Base-by-base conservation (phyloP, 2,113 vertebrate genomes). In the Columba livia region DNA sequence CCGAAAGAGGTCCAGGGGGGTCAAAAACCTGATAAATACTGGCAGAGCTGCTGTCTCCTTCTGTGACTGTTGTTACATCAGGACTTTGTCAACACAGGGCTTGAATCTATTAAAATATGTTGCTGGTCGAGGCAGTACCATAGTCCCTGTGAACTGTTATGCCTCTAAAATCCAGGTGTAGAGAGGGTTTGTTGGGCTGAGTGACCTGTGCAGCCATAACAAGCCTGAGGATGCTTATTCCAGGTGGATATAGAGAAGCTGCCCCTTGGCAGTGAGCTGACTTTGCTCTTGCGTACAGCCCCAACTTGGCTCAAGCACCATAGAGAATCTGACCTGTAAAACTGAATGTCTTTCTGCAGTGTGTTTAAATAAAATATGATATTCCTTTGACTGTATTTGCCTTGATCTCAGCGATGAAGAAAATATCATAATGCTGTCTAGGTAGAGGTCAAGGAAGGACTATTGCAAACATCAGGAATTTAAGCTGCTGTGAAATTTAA, bases 351-450 rank as follows among this genome's bases (percentile, higher is more conserved):
- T 40, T 94, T 85, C 53, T 89, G 74, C n/a, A 61, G 17, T 66
- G 14, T 86, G 50, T 75, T 94, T 95, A 85, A 97, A 81, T 92
- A 89, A 93, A 95, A 82, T 77, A 79, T 75, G 53, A 44, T 89
- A 40, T 29, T 19, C 54, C 31, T 26, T 88, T 12, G 7, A 72
- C 54, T 2, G 0, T 57, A 28, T 81, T 31, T 69, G 53, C 21
- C 40, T 82, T 4, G 5, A 42, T 92, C 48, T 90, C 66, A 38
- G 48, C 53, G 61, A 14, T 31, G 54, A 79, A 44, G 32, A 10
- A 88, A 65, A 53, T 54, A 31, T 57, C 9, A 2, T 79, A 31
- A 26, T 77, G 28, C 15, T 75, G 58, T 67, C 7, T 44, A 81
- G 44, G 15, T 23, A 62, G 71, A 73, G 32, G 54, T 66, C 29